These are phyloP conservation scores for Hypercompe scribonia DNA, from an alignment of 2,888 invertebrate genomes.

Conservation along the genomic window DNA sequence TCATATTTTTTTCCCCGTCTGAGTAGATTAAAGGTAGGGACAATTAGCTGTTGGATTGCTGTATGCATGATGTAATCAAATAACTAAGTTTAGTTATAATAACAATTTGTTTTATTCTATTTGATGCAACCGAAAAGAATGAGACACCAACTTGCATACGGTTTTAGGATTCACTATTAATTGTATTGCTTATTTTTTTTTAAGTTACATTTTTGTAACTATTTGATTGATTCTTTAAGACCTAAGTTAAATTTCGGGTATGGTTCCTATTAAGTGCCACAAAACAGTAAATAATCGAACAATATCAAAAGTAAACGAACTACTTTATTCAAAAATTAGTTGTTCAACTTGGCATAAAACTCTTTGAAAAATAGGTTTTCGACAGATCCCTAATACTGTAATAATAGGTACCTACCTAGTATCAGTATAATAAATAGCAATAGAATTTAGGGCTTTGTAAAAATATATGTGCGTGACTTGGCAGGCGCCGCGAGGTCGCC, in stretches of 20 bases:
- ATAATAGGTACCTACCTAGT: slow-evolving; percentile 52
- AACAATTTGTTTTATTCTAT: neutral
- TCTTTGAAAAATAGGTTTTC: neutral
- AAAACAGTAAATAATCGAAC: neutral
- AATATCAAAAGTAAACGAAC: neutral
- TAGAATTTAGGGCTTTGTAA: slow-evolving; percentile 76
- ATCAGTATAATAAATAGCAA: slow-evolving; percentile 62
- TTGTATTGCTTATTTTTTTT: too few relatives aligned
- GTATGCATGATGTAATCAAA: slow-evolving; percentile 17
- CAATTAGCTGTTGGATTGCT: slow-evolving; percentile 39
- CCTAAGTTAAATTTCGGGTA: too few relatives aligned
- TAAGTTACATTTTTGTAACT: too few relatives aligned
- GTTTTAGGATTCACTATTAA: neutral
- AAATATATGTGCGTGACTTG: slow-evolving; percentile 84
- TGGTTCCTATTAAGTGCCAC: neutral
- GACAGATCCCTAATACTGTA: slow-evolving; percentile 48
- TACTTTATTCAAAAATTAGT: neutral
- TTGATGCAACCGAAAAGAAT: neutral
- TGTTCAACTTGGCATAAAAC: neutral
- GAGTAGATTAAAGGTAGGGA: slow-evolving; percentile 50
- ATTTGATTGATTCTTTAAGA: too few relatives aligned
- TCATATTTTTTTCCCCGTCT: slow-evolving; percentile 63
- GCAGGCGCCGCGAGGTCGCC: slow-evolving; percentile 84
- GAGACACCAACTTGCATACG: neutral
- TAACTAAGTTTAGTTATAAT: slow-evolving; percentile 9